Base-by-base conservation (phyloP, 2,888 invertebrate genomes). In the Heteropelma amictum region DNA sequence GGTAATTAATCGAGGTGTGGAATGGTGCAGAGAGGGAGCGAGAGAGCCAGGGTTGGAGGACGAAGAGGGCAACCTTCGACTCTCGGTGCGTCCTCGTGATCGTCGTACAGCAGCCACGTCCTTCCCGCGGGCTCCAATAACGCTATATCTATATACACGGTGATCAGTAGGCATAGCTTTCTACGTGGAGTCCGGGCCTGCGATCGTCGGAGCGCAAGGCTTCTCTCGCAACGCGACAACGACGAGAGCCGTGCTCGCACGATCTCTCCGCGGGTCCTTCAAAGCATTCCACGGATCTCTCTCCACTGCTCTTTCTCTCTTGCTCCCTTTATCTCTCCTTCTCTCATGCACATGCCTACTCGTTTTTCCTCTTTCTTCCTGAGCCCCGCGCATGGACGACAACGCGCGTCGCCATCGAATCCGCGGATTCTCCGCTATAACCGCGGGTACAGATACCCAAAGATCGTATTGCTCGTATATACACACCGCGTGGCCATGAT, bases 261-360 rank as follows among this genome's bases (percentile, higher is more conserved):
- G 77, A 67, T 76, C 77, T 73, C 54, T 83, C 83, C 86, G 89
- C 88, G 89, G 89, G 77, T 83, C 87, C 86, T 87, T 88, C 88
- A 88, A 88, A 89, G 89, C 89, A 89, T 89, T 89, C 89, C 88
- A 83, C 83, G 83, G 86, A 85, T 84, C 86, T 84, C n/a, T n/a
- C 84, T 84, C 84, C 83, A 83, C 84, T 81, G 83, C 79, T 81
- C 78, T 80, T 79, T 79, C 74, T 79, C 78, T 75, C 70, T 76
- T 77, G 68, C 75, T 61, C 73, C 68, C 77, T 72, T 70, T 71
- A 72, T 60, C 77, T 80, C 71, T 78, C 75, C 74, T 80, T 69
- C 67, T 80, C 81, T 79, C 49, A n/a, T n/a, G n/a, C n/a, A n/a
- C n/a, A n/a, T n/a, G n/a, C n/a, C n/a, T n/a, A 23, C 67, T 63